phyloP scores from a whole-genome alignment of 2,113 vertebrate genomes.

The Salvelinus namaycush region DNA sequence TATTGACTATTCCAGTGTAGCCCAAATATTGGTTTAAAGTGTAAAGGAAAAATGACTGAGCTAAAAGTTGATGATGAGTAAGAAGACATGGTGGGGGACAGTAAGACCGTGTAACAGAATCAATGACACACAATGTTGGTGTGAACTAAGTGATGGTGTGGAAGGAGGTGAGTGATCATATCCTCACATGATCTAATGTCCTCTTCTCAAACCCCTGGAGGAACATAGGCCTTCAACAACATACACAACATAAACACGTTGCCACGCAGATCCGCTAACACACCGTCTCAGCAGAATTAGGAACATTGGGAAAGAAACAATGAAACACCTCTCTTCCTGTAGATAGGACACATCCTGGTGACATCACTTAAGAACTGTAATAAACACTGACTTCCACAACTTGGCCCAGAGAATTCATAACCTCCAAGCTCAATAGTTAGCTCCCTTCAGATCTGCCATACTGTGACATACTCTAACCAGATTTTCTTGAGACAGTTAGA shows the following conservation, averaged over 20 bases:
- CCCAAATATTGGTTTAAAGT: neutral
- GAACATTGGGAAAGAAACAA: constrained; percentile 32
- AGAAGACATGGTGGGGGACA: neutral
- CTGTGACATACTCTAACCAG: no score
- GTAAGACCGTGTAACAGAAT: constrained; percentile 13
- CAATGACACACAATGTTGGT: no score
- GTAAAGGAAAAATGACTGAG: neutral
- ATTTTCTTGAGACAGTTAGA: no score
- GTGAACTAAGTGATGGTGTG: constrained; percentile 7
- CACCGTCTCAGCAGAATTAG: neutral
- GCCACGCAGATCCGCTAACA: neutral
- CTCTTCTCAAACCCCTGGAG: constrained; percentile 27
- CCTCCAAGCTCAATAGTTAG: neutral
- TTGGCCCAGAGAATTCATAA: constrained; percentile 20
- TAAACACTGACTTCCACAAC: constrained; percentile 40
- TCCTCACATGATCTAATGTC: constrained; percentile 50
- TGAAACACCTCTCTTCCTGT: constrained; percentile 53
- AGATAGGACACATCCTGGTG: constrained; percentile 48
- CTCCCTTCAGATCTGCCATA: constrained; percentile 26
- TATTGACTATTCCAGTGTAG: neutral
- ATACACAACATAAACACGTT: constrained; percentile 5
- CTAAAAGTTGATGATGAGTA: neutral
- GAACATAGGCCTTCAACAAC: constrained; percentile 16
- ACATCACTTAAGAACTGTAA: constrained; percentile 38
- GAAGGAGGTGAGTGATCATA: constrained; percentile 32